Conservation (phyloP, 2,113 vertebrate genomes). For the Sander lucioperca region DNA sequence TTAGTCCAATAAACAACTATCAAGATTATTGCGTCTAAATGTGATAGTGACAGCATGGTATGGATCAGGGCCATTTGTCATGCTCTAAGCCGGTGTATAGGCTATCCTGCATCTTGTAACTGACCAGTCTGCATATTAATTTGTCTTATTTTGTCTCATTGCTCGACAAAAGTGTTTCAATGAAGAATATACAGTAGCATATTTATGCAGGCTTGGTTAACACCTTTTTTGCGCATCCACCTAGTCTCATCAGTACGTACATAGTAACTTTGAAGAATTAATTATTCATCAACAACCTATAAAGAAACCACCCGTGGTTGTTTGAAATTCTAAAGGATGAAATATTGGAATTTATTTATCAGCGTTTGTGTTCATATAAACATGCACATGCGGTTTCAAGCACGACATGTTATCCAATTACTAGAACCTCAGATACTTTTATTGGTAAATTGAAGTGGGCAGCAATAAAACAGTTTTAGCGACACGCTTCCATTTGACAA, state of each 20-base stretch:
- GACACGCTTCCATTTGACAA: background rate
- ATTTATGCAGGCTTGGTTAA: background rate
- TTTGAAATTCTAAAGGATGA: background rate
- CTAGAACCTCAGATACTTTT: background rate
- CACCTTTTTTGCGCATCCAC: slow-evolving; percentile 18
- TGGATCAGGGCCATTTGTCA: background rate
- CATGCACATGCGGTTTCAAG: background rate
- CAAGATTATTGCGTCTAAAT: slow-evolving; percentile 42
- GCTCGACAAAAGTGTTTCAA: slow-evolving; percentile 6
- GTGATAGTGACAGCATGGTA: slow-evolving; percentile 8
- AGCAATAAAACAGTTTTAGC: background rate
- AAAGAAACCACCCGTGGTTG: background rate
- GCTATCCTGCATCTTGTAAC: background rate
- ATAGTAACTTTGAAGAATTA: slow-evolving; percentile 3
- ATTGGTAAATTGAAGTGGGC: background rate
- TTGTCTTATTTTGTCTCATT: background rate
- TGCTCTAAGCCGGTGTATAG: background rate
- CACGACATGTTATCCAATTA: background rate
- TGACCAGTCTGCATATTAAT: background rate
- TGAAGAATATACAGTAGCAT: background rate
- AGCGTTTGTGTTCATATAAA: slow-evolving; percentile 3
- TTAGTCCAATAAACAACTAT: slow-evolving; percentile 44
- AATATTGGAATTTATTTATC: background rate
- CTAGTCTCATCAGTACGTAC: background rate
- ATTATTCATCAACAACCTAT: background rate